Evolutionary conservation across 2,797 vertebrate genomes (phyloP).

Genomic region (Lacerta bilineata): DNA sequence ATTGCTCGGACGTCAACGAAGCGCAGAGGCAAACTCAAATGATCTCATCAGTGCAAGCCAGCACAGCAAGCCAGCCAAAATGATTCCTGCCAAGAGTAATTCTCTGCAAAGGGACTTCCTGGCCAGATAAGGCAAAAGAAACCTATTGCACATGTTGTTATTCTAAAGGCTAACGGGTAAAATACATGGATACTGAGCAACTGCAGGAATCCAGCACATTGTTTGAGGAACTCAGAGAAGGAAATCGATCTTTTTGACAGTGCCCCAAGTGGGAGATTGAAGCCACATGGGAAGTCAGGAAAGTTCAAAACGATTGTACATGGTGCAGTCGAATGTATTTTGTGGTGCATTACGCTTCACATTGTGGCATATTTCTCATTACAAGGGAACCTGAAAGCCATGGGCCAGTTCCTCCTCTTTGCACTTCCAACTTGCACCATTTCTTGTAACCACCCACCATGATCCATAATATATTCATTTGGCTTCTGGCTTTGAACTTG

Average conservation of each 20-base stretch:
- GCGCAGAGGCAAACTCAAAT: not conserved
- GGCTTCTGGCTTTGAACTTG: not conserved
- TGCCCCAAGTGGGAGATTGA: accelerated
- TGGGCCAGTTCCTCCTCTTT: not conserved
- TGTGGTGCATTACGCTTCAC: not conserved
- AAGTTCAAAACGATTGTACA: not conserved
- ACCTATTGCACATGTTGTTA: slow-evolving; percentile 5
- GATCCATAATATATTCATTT: not conserved
- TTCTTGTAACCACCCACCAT: not conserved
- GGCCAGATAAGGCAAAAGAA: slow-evolving; percentile 51
- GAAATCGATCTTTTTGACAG: accelerated
- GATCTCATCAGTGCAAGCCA: slow-evolving; percentile 41
- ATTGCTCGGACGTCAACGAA: slow-evolving; percentile 40
- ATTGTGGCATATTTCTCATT: not conserved
- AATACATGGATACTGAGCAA: slow-evolving; percentile 29
- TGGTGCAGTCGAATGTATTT: not conserved
- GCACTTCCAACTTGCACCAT: not conserved
- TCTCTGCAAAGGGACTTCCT: slow-evolving; percentile 65
- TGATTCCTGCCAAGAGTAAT: slow-evolving; percentile 65
- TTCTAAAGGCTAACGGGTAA: slow-evolving; percentile 40
- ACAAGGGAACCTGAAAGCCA: not conserved
- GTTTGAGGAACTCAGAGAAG: slow-evolving; percentile 4
- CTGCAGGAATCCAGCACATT: slow-evolving; percentile 47
- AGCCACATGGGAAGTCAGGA: not conserved
- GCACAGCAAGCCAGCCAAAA: slow-evolving; percentile 23